phyloP scores from a whole-genome alignment of 2,797 vertebrate species.

The Thripadectes ignobilis region DNA sequence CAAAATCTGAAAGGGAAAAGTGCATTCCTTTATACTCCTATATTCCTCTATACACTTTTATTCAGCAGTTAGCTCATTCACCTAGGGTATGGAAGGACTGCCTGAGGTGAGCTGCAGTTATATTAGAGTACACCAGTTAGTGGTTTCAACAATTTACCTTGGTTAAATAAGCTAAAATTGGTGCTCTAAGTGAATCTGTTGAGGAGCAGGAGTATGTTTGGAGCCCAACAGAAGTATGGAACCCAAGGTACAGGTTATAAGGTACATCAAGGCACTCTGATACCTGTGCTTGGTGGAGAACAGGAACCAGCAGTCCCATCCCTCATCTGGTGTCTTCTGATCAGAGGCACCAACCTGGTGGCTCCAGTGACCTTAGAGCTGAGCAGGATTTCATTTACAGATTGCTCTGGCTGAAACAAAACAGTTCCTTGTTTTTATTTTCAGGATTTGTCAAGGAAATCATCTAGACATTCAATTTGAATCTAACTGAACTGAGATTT shows the following conservation, averaged over 20 bases:
- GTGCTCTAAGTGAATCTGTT: neutral
- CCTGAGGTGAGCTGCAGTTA: neutral
- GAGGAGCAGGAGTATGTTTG: neutral
- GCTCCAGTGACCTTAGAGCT: neutral
- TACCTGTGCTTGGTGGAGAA: neutral
- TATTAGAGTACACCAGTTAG: neutral
- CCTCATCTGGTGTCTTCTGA: neutral
- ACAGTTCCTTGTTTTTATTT: neutral
- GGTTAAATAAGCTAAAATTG: neutral
- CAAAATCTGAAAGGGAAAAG: neutral
- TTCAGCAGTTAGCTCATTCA: neutral
- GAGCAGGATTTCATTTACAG: accelerated
- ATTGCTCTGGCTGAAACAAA: neutral
- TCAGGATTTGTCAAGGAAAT: neutral
- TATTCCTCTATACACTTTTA: neutral
- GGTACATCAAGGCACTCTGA: neutral
- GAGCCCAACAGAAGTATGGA: neutral
- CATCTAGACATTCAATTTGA: neutral
- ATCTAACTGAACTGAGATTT: neutral
- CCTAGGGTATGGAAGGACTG: neutral
- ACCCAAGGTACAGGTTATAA: neutral
- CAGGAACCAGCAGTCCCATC: neutral
- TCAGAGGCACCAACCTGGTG: neutral
- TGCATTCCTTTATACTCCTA: neutral
- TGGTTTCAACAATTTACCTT: neutral